Evolutionary conservation across 2,888 invertebrate genomes (phyloP).

Genomic region (Tanytarsus gracilentus): DNA sequence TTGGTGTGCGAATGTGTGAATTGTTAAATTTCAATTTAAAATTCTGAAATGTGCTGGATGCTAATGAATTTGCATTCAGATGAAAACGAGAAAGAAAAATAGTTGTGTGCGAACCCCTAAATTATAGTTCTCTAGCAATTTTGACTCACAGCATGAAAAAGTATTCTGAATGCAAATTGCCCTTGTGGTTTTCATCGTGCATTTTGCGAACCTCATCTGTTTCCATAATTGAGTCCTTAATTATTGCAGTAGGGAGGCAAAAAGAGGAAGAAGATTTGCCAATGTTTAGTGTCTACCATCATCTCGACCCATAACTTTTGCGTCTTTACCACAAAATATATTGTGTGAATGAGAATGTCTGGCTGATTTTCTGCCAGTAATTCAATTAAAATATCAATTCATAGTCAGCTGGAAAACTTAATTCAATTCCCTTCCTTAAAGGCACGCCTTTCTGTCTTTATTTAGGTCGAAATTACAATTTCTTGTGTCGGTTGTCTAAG

Average conservation of each 20-base stretch:
- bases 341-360: not conserved
- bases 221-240: conserved; percentile 27
- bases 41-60: conserved; percentile 13
- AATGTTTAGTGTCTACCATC: not conserved
- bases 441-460: no score
- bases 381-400: conserved; percentile 22
- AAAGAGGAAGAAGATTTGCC: not conserved
- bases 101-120: not conserved
- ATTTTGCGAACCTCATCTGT: conserved; percentile 18
- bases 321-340: no score
- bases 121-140: conserved; percentile 1
- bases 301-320: no score
- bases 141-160: not conserved
- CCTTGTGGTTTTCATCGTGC: conserved; percentile 5
- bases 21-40: conserved; percentile 9
- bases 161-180: conserved; percentile 7
- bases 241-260: not conserved
- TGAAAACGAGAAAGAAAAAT: not conserved
- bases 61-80: conserved; percentile 14
- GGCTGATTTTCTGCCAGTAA: not conserved
- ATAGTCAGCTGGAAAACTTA: conserved; percentile 10
- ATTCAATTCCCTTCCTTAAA: conserved; percentile 8
- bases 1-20: no score
- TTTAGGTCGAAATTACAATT: no score
- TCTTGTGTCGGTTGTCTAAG: no score